These are phyloP conservation scores for Parauchenoglanis punctatus DNA, from an alignment of 2,797 vertebrate genomes.

Conservation along the genomic window DNA sequence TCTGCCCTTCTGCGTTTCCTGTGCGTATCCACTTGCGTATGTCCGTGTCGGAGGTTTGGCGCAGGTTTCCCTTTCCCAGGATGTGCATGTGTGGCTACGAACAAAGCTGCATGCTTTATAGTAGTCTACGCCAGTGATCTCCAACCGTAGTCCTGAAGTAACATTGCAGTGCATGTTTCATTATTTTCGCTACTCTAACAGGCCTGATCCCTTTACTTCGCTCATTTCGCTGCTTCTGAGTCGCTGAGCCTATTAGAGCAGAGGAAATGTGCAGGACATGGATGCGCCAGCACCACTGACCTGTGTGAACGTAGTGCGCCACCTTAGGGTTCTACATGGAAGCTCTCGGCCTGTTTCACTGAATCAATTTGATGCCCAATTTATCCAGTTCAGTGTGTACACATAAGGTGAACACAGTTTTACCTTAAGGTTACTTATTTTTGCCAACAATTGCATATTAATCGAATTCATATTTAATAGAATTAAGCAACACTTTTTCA, in stretches of 20 bases:
- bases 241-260: neutral
- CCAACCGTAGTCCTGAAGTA: neutral
- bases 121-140: neutral
- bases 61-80: slow-evolving; percentile 75
- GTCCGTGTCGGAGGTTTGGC: slow-evolving; percentile 82
- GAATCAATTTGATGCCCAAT: neutral
- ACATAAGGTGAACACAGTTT: neutral
- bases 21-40: slow-evolving; percentile 92
- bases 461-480: neutral
- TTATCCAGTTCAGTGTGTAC: neutral
- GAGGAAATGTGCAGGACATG: neutral
- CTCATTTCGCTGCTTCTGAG: neutral
- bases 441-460: neutral
- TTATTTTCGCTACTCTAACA: neutral
- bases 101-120: slow-evolving; percentile 5
- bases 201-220: neutral
- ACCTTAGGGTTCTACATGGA: neutral
- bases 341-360: neutral
- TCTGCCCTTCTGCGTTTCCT: slow-evolving; percentile 89
- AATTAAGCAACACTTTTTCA: neutral
- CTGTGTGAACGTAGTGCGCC: slow-evolving; percentile 15
- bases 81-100: slow-evolving; percentile 67
- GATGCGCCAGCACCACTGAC: neutral
- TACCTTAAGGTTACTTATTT: neutral
- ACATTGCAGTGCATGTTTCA: neutral